Base-by-base conservation (phyloP, 2,797 vertebrate species). In the Lerista edwardsae region DNA sequence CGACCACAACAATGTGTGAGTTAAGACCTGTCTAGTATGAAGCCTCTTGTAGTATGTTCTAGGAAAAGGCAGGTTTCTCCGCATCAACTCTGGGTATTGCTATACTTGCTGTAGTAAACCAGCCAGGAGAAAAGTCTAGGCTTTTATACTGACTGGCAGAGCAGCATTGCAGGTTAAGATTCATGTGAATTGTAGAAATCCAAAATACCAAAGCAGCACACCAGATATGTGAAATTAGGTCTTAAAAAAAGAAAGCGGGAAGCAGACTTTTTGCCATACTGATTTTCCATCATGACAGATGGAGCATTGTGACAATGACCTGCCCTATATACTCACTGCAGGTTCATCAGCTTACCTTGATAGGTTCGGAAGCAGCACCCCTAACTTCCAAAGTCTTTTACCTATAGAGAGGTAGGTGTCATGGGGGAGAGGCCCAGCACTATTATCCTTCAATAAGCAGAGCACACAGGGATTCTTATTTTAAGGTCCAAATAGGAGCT, bases 1-100 rank as follows among this genome's bases (percentile, higher is more conserved):
- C 61, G 57, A 27, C 72, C 14, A 14, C 27, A 85, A 44, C 8
- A 47, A 67, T 67, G 61, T 68, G 39, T n/a, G 29, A 59, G 29
- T 80, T 65, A 77, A 85, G 61, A 39, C 27, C 65, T 79, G 61
- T 75, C 64, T 85, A 59, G 72, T 59, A 8, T 59, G 29, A 65
- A 44, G 21, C n/a, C 29, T 72, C 27, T 59, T 36, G 36, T 41
- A 69, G 65, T 57, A 57, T 57, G 27, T 36, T 34, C 67, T 34
- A 72, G 25, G 76, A 17, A 62, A 72, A 72, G 17, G 7, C 31
- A 74, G 65, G 59, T 57, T 10, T n/a, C 6, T 64, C 72, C 44
- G n/a, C 36, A 31, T 39, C 59, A 2, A 21, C 19, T 61, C 51
- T 55, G 10, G 57, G 59, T 29, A 71, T 27, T 71, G 75, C 21